phyloP scores from a whole-genome alignment of 2,113 vertebrate species.

The Calyptomena viridis region DNA sequence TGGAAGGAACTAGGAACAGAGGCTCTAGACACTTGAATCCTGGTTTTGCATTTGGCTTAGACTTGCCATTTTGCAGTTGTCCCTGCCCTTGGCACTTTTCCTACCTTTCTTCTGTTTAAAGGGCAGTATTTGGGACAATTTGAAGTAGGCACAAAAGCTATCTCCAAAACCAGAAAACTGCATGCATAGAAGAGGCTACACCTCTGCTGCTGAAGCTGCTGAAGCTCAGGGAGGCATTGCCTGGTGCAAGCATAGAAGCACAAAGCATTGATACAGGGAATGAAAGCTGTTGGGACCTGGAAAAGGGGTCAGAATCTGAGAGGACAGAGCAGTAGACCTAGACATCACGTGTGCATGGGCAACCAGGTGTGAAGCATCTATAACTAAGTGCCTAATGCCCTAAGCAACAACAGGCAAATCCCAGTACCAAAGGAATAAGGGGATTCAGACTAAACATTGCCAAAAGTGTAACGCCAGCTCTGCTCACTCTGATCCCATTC shows the following conservation, averaged over 20 bases:
- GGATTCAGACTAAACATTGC: neutral
- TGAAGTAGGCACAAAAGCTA: neutral
- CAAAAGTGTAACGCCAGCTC: neutral
- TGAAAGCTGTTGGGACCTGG: neutral
- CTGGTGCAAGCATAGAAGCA: neutral
- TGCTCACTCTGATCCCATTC: neutral
- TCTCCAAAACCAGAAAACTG: neutral
- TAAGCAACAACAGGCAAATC: neutral
- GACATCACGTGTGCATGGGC: neutral
- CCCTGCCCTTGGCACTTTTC: neutral
- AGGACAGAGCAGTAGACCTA: neutral
- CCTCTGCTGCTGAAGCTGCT: neutral
- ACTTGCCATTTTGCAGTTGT: neutral
- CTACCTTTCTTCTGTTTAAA: neutral
- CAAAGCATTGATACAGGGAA: neutral
- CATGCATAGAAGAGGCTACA: neutral
- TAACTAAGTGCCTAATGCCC: neutral
- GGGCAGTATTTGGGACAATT: neutral
- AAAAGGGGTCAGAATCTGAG: neutral
- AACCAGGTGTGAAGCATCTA: neutral
- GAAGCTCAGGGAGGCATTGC: neutral
- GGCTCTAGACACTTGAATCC: neutral
- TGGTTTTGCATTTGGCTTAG: neutral
- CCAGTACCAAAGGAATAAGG: neutral
- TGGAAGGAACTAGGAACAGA: neutral